phyloP scores from a whole-genome alignment of 92 coral and sea anemone species.

The Isaurus tuberculatus region DNA sequence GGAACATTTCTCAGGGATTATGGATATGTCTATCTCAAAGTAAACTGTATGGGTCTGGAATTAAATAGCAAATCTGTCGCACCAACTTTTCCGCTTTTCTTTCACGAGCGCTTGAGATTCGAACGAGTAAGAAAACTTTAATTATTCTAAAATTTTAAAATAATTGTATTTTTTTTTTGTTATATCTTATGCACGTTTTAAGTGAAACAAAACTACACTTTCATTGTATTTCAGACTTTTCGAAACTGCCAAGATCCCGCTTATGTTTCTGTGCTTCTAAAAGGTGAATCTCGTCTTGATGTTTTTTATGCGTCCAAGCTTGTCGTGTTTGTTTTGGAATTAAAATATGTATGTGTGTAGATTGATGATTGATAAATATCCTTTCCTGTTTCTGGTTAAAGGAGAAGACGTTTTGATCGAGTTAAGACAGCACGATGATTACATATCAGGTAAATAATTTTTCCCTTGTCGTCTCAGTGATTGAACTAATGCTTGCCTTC shows the following conservation, averaged over 20 bases:
- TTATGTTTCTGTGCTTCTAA: slow-evolving; percentile 91
- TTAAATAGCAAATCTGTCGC: slow-evolving; percentile 95
- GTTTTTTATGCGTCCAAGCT: background rate
- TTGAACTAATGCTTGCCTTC: slow-evolving; percentile 1
- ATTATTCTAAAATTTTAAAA: slow-evolving; percentile 16
- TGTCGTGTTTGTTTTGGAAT: slow-evolving; percentile 53
- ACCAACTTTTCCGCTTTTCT: slow-evolving; percentile 96
- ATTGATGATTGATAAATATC: background rate
- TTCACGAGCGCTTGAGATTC: slow-evolving; percentile 96
- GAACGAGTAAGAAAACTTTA: slow-evolving; percentile 78
- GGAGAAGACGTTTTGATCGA: slow-evolving; percentile 95
- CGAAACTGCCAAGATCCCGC: slow-evolving; percentile 99
- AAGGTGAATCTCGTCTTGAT: slow-evolving; percentile 67
- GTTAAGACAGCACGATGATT: slow-evolving; percentile 94
- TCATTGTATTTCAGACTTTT: slow-evolving; percentile 73
- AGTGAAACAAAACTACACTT: background rate
- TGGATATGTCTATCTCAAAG: slow-evolving; percentile 94
- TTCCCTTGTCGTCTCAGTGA: background rate
- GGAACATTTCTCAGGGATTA: slow-evolving; percentile 97
- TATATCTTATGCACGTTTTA: background rate
- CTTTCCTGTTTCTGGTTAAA: slow-evolving; percentile 24
- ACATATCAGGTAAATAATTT: slow-evolving; percentile 80
- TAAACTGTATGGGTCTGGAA: slow-evolving; percentile 97
- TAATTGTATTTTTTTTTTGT: background rate
- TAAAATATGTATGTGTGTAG: background rate